These are phyloP conservation scores for Pterostichus niger DNA, from an alignment of 2,888 invertebrate genomes.

Conservation along the genomic window DNA sequence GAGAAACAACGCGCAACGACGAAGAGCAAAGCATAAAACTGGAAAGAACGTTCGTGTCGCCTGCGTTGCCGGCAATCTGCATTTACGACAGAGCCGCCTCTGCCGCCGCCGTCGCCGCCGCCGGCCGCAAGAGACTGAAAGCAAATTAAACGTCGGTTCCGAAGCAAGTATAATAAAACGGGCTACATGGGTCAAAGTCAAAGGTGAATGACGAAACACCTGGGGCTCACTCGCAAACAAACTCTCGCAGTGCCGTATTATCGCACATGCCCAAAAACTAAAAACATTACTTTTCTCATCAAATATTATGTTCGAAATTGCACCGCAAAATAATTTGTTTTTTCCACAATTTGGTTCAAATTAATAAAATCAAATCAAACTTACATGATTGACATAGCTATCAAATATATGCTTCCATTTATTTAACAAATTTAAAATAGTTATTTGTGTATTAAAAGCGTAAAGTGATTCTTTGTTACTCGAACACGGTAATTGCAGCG, in stretches of 20 bases:
- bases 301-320: too few relatives aligned
- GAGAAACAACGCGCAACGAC: constrained; percentile 43
- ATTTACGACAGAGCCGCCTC: constrained; percentile 76
- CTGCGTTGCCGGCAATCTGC: constrained; percentile 77
- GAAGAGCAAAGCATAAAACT: constrained; percentile 43
- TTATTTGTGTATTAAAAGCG: too few relatives aligned
- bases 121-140: constrained; percentile 74
- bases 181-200: constrained; percentile 71
- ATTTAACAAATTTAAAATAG: too few relatives aligned
- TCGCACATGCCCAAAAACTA: too few relatives aligned
- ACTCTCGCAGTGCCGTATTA: neutral
- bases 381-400: too few relatives aligned
- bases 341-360: too few relatives aligned
- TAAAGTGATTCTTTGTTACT: too few relatives aligned
- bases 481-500: too few relatives aligned
- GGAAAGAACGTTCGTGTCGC: constrained; percentile 74
- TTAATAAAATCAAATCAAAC: too few relatives aligned
- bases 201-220: constrained; percentile 72
- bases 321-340: too few relatives aligned
- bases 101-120: constrained; percentile 51
- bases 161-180: constrained; percentile 72
- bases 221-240: constrained; percentile 48
- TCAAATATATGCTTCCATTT: too few relatives aligned
- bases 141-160: constrained; percentile 74
- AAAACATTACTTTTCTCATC: too few relatives aligned